Evolutionary conservation across 1,140 invertebrate species (phyloP).

Genomic region (Drosophila ironensis): DNA sequence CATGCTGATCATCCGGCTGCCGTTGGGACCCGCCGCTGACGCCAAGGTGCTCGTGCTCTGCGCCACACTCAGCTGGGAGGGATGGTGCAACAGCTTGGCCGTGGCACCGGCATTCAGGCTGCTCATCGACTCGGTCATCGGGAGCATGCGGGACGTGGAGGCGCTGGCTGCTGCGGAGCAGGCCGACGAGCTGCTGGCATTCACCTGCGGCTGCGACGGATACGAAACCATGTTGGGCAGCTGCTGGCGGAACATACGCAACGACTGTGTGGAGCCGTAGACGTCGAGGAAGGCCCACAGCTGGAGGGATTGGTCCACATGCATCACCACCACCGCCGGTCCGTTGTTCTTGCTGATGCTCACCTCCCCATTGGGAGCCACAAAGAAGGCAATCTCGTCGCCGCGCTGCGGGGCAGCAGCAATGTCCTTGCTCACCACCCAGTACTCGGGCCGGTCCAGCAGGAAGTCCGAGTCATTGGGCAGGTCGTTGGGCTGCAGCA

Average conservation of each 20-base stretch:
- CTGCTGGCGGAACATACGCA: slow-evolving; percentile 86
- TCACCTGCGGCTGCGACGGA: slow-evolving; percentile 69
- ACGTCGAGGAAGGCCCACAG: slow-evolving; percentile 98
- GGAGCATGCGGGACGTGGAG: slow-evolving; percentile 55
- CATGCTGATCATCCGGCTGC: slow-evolving; percentile 82
- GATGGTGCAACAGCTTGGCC: slow-evolving; percentile 75
- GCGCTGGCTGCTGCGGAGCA: slow-evolving; percentile 29
- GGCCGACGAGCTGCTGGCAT: slow-evolving; percentile 22
- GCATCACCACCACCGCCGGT: slow-evolving; percentile 92
- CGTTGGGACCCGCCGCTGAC: slow-evolving; percentile 67
- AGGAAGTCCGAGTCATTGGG: slow-evolving; percentile 96
- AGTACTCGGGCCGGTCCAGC: slow-evolving; percentile 97
- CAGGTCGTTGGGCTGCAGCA: slow-evolving; percentile 88
- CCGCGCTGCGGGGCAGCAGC: slow-evolving; percentile 91
- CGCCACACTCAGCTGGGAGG: slow-evolving; percentile 60
- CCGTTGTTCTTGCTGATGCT: slow-evolving; percentile 94
- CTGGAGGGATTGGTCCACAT: slow-evolving; percentile 94
- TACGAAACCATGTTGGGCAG: slow-evolving; percentile 78
- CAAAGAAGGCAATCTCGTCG: slow-evolving; percentile 94
- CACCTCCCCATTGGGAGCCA: slow-evolving; percentile 93
- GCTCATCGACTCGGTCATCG: slow-evolving; percentile 83
- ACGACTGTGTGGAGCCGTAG: slow-evolving; percentile 95
- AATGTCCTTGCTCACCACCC: slow-evolving; percentile 97
- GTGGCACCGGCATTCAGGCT: slow-evolving; percentile 82
- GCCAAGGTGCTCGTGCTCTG: slow-evolving; percentile 65